Percentiles rank a stretch among this genome's conserved stretches.
These are phyloP conservation scores for Oncorhynchus tshawytscha DNA, from an alignment of 2,113 vertebrate genomes.

Conservation along the genomic window DNA sequence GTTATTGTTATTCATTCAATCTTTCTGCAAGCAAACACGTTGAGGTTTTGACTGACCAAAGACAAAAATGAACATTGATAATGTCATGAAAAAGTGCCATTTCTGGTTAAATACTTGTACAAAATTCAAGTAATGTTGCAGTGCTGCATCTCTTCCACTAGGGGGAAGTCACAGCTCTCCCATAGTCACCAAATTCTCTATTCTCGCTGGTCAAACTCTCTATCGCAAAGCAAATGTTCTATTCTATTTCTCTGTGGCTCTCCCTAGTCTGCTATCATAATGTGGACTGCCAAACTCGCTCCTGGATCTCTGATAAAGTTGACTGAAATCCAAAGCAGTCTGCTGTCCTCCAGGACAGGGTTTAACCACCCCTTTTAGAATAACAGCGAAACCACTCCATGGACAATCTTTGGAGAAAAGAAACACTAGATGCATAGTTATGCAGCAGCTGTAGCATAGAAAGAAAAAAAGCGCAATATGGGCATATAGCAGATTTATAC, in stretches of 20 bases:
- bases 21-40: too few species aligned
- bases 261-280: background rate
- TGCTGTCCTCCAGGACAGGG: background rate
- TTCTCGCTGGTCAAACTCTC: conserved; percentile 6
- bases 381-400: conserved; percentile 28
- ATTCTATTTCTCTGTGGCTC: background rate
- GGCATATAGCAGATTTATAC: too few species aligned
- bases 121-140: conserved; percentile 68
- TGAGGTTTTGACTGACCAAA: conserved; percentile 31
- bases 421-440: conserved; percentile 76
- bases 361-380: conserved; percentile 3
- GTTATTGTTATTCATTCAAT: conserved; percentile 56
- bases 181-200: conserved; percentile 5
- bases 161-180: conserved; percentile 58
- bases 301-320: background rate
- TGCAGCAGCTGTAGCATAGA: conserved; percentile 69
- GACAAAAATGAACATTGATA: conserved; percentile 29
- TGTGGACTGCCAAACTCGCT: background rate
- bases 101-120: conserved; percentile 58
- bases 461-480: too few species aligned
- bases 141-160: conserved; percentile 57
- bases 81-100: conserved; percentile 60
- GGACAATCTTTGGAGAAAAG: conserved; percentile 74
- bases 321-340: background rate
- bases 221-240: conserved; percentile 12